Conservation (phyloP, 2,888 invertebrate genomes). For the Apoderus coryli region DNA sequence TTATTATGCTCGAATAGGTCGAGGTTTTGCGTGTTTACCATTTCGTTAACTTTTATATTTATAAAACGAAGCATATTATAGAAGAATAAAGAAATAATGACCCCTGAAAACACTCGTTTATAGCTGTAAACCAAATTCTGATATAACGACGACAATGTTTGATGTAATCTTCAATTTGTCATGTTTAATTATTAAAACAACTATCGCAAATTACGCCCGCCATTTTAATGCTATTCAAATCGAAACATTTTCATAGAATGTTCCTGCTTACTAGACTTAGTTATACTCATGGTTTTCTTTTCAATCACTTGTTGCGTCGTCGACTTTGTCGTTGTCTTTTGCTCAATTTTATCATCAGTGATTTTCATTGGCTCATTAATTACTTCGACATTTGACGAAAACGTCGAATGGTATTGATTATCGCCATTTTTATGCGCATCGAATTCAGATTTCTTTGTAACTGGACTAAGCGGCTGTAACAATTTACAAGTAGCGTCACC, state of each 20-base stretch:
- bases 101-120: no score
- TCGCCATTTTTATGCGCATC: conserved; percentile 24
- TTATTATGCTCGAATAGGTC: no score
- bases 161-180: no score
- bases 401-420: conserved; percentile 24
- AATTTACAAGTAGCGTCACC: conserved; percentile 7
- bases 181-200: no score
- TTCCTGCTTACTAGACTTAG: conserved; percentile 32
- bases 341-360: conserved; percentile 44
- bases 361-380: conserved; percentile 28
- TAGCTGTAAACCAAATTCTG: no score
- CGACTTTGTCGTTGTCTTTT: conserved; percentile 50
- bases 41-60: no score
- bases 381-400: conserved; percentile 27
- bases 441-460: conserved; percentile 21
- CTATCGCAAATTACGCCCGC: no score
- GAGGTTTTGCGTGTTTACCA: no score
- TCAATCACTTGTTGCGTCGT: conserved; percentile 54
- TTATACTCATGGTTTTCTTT: conserved; percentile 51
- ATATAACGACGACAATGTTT: no score
- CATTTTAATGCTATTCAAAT: conserved; percentile 27
- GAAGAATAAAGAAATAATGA: no score
- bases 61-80: no score
- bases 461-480: conserved; percentile 16
- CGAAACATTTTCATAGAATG: conserved; percentile 31